A percentile compares a stretch with the other conserved stretches of the same genome.
phyloP scores from a whole-genome alignment of 2,797 vertebrate genomes.

The Takifugu rubripes region DNA sequence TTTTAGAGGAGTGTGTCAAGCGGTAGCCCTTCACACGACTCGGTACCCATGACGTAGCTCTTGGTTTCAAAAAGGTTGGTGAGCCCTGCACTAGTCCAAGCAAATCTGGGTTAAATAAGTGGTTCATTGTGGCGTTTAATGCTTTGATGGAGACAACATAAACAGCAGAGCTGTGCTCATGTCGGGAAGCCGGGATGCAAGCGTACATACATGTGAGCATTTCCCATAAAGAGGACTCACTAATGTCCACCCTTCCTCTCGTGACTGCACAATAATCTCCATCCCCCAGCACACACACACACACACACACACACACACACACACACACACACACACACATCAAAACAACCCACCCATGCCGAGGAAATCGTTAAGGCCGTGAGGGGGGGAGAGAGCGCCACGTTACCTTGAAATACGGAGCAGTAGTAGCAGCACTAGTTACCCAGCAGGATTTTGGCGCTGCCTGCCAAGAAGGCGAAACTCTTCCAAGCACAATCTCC shows the following conservation, averaged over 20 bases:
- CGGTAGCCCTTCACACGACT: too few relatives aligned
- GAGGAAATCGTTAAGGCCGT: constrained; percentile 57
- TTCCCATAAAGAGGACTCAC: constrained; percentile 45
- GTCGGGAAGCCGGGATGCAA: constrained; percentile 27
- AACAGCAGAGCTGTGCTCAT: constrained; percentile 44
- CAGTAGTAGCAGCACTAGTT: constrained; percentile 34
- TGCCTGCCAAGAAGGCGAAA: constrained; percentile 16
- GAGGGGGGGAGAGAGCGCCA: constrained; percentile 12
- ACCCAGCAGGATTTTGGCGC: constrained; percentile 35
- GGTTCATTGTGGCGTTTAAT: too few relatives aligned
- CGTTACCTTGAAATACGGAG: constrained; percentile 36
- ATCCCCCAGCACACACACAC: too few relatives aligned
- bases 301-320: too few relatives aligned
- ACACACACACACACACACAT: too few relatives aligned
- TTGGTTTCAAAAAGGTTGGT: too few relatives aligned
- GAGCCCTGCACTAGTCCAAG: too few relatives aligned
- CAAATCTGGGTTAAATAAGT: too few relatives aligned
- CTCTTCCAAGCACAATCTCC: constrained; percentile 19
- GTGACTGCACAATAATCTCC: constrained; percentile 44
- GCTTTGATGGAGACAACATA: constrained; percentile 3
- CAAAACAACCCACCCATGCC: constrained; percentile 66
- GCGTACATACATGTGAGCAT: constrained; percentile 17
- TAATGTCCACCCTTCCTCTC: constrained; percentile 33
- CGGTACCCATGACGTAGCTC: too few relatives aligned
- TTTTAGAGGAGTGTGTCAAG: too few relatives aligned